A percentile compares a stretch with the other conserved stretches of the same genome.
Evolutionary conservation across 1,140 invertebrate genomes (phyloP).

Genomic region (Pemphigus obesinymphae): DNA sequence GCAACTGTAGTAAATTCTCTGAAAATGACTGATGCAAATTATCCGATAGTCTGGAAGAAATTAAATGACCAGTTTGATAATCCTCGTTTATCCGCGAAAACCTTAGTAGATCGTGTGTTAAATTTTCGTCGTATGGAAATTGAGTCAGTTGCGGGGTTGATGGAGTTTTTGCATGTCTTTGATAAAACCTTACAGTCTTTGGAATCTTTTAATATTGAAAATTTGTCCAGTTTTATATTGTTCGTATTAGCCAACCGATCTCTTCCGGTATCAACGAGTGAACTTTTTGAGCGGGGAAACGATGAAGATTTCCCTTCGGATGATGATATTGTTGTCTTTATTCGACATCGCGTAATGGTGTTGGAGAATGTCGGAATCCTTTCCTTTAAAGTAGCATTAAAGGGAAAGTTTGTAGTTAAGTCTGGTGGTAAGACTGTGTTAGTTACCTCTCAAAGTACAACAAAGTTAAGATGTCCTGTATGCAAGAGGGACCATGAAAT

Average conservation of each 20-base stretch:
- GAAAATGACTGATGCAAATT: background rate
- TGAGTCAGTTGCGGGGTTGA: background rate
- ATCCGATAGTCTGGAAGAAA: background rate
- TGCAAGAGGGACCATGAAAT: too few species aligned
- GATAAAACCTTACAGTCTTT: background rate
- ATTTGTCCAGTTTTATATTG: background rate
- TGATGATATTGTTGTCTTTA: background rate
- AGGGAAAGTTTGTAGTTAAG: too few species aligned
- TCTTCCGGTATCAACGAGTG: background rate
- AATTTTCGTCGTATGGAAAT: background rate
- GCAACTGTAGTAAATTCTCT: background rate
- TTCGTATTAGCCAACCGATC: background rate
- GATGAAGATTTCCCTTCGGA: background rate
- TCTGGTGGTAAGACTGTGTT: too few species aligned
- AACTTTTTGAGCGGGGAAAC: background rate
- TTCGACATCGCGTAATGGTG: background rate
- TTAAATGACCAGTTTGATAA: background rate
- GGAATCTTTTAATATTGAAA: background rate
- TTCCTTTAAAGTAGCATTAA: background rate
- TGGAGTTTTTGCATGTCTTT: background rate
- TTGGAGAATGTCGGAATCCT: background rate
- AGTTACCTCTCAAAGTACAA: too few species aligned
- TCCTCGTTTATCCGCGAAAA: background rate
- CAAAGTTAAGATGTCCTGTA: too few species aligned
- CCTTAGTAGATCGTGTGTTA: background rate